Base-by-base conservation (phyloP, 1,140 invertebrate species). In the Artemia franciscana region DNA sequence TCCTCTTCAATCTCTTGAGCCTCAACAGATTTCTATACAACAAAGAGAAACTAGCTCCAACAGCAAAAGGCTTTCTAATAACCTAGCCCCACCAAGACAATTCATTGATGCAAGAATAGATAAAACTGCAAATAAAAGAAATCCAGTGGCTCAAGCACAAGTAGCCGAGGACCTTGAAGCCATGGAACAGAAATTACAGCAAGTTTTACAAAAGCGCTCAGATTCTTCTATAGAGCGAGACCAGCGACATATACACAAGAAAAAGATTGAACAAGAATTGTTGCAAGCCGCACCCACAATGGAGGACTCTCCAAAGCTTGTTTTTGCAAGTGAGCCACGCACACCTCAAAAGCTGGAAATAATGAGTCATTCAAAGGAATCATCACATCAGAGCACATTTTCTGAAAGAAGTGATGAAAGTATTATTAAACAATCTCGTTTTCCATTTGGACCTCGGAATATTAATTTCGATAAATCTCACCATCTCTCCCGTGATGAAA, bases 391-490 rank as follows among this genome's bases (percentile, higher is more conserved):
- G 39, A 51, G 39, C 21, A 51, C 12, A 51, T 51, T 51, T 18
- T 51, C 39, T 51, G 39, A 51, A 51, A 51, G 39, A 51, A 51
- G 39, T 3, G 39, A 51, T 18, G 39, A 51, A 51, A 18, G 21
- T 15, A 12, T 51, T 51, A 12, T 51, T 3, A 51, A 51, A n/a
- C 26, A 28, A 5, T 26, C 56, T 23, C 24, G 30, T 63, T 89
- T 89, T 72, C 86, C 86, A 0, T 84, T 88, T 65, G 86, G 86
- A 0, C 86, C 86, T 0, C 74, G 86, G 2, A 82, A 84, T 56
- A 74, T 87, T 15, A 79, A 81, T 59, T 72, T 77, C 0, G 75
- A 78, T 68, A 21, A 70, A 66, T 12, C 21, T 18, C 21, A 15
- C 39, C 39, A 51, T 18, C 21, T 51, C 39, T 15, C 12, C 39